Percentiles rank a stretch among this genome's conserved stretches.
Conservation (phyloP, 2,797 vertebrate species). For the Sitta carolinensis region DNA sequence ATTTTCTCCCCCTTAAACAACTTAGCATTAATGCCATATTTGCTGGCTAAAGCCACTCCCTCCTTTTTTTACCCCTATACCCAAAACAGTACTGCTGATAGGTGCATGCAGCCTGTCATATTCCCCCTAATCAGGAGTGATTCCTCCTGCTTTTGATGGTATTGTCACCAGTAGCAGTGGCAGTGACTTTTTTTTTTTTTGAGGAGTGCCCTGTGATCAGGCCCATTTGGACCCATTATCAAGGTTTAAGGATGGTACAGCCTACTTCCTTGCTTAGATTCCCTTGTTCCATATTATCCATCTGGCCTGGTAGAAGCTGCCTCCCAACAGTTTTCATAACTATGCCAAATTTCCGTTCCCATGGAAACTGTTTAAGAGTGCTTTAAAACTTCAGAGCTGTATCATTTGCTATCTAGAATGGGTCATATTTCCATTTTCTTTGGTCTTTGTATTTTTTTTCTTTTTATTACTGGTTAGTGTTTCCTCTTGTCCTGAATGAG, state of each 20-base stretch:
- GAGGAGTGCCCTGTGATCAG: conserved; percentile 1
- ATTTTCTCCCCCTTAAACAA: background rate
- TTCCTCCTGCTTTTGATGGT: background rate
- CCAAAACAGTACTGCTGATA: background rate
- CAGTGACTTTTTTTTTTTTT: background rate
- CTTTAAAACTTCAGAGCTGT: conserved; percentile 49
- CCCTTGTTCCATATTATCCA: conserved; percentile 52
- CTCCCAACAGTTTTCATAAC: conserved; percentile 63
- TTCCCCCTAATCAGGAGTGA: background rate
- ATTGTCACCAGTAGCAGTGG: background rate
- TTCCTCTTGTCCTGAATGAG: background rate
- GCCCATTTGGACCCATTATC: conserved; percentile 44
- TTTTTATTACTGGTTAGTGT: background rate
- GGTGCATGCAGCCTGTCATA: background rate
- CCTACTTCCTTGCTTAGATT: conserved; percentile 12
- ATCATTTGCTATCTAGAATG: conserved; percentile 18
- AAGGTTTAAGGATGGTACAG: conserved; percentile 38
- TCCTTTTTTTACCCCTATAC: background rate
- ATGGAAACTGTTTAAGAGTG: conserved; percentile 70
- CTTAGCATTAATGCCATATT: background rate
- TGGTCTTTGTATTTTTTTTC: background rate
- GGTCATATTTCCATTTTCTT: background rate
- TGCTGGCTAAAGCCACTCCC: background rate
- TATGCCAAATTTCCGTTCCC: conserved; percentile 67
- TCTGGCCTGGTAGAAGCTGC: conserved; percentile 59